phyloP scores from a whole-genome alignment of 2,797 vertebrate species.

The Neopelma chrysocephalum region DNA sequence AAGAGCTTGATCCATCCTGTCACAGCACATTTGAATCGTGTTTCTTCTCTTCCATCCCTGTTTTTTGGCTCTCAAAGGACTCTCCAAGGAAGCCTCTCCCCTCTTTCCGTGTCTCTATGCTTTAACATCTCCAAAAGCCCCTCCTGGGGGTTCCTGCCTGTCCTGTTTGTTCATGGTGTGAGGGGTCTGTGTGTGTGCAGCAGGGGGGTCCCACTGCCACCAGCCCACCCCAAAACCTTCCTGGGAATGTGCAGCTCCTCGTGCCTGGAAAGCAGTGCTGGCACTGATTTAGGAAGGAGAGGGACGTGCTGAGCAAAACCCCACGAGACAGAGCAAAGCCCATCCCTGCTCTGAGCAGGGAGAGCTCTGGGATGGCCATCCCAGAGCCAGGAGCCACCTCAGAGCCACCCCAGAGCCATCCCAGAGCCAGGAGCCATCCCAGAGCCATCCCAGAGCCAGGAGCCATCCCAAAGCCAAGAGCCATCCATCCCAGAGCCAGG shows the following conservation, averaged over 20 bases:
- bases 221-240: not conserved
- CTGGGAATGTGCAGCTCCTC: not conserved
- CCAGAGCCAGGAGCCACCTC: too few relatives aligned
- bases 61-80: not conserved
- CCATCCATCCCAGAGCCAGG: too few relatives aligned
- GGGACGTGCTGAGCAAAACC: not conserved
- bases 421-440: too few relatives aligned
- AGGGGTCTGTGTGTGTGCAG: not conserved
- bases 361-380: not conserved
- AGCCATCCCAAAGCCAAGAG: too few relatives aligned
- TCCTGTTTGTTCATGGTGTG: accelerated
- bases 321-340: not conserved
- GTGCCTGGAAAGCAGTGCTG: not conserved
- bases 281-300: not conserved
- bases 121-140: not conserved
- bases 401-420: too few relatives aligned
- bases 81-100: not conserved
- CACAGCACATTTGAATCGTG: not conserved
- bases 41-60: not conserved
- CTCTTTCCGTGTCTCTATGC: accelerated
- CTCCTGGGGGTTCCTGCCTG: not conserved
- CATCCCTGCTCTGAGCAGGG: not conserved
- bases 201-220: accelerated
- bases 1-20: not conserved
- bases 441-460: too few relatives aligned